These are phyloP conservation scores for Plebejus anna DNA, from an alignment of 2,888 invertebrate genomes.

Conservation along the genomic window DNA sequence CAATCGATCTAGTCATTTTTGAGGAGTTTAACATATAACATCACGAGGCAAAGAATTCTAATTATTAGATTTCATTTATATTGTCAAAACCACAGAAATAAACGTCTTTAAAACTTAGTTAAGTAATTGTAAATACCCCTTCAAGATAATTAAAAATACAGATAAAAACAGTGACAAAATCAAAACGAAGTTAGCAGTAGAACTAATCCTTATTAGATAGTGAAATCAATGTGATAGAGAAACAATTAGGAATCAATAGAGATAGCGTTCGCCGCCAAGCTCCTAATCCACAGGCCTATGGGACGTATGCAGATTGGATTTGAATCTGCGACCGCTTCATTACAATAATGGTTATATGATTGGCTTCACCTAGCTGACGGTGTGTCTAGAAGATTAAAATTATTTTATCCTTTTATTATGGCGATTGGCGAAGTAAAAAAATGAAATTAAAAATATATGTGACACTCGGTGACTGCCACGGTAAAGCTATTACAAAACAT, in stretches of 20 bases:
- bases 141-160: not conserved
- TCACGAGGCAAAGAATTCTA: no score
- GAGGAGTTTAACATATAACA: no score
- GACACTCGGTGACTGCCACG: no score
- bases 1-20: no score
- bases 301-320: conserved; percentile 22
- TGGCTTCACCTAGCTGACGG: not conserved
- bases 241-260: conserved; percentile 13
- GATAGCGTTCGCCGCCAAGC: not conserved
- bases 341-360: conserved; percentile 20
- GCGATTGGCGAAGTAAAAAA: no score
- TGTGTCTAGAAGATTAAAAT: not conserved
- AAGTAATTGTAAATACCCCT: no score
- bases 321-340: conserved; percentile 21
- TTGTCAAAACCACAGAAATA: no score
- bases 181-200: not conserved
- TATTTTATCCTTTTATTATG: no score
- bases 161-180: not conserved
- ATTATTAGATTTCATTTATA: no score
- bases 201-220: not conserved
- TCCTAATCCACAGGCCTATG: conserved; percentile 21
- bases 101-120: no score
- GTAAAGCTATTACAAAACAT: no score
- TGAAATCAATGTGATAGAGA: conserved; percentile 7
- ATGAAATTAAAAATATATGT: no score